Evolutionary conservation across 1,140 invertebrate species (phyloP), one percentile per base, ranked within the genome.

Genomic region (Drosophila punjabiensis): DNA sequence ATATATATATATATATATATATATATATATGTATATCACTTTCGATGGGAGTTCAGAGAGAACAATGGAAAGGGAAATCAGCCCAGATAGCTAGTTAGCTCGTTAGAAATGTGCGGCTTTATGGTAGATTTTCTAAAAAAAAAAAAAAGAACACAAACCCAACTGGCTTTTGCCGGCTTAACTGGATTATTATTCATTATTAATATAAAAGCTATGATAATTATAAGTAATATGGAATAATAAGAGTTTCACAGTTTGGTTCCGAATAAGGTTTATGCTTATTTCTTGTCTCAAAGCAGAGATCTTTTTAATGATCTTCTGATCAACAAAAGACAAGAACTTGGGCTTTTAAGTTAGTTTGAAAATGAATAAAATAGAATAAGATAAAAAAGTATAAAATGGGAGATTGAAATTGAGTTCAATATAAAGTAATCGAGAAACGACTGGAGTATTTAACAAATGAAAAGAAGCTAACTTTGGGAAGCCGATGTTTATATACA

Each of bases 61-160:
- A 71, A 30, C 37, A 56, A 69, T 32, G 48, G 37, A 47, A 71
- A 69, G 66, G 66, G 45, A 67, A 67, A 67, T 30, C 62, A 67
- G 63, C 24, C 20, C 13, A 48, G 39, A 47, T 47, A 37, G 41
- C 16, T 47, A 47, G 45, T 47, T 14, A 63, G 14, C n/a, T 39
- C 32, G 39, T 41, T 65, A 43, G 43, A 45, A 48, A 37, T 32
- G 13, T 32, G 52, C 32, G 52, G 52, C 7, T 37, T 64, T 37
- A 20, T 43, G 9, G 30, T 14, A 4, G n/a, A 24, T 33, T 20
- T 58, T 43, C 9, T 52, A 52, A 48, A 48, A 13, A 16, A 28
- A 8, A 30, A 47, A 24, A 24, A 47, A 24, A 2, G 16, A 2
- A 28, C 24, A 28, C 24, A 28, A 28, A 5, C 0, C 13, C 47